Evolutionary conservation across 2,113 vertebrate genomes (phyloP), one percentile per base, ranked within the genome.

Genomic region (Caloenas nicobarica): DNA sequence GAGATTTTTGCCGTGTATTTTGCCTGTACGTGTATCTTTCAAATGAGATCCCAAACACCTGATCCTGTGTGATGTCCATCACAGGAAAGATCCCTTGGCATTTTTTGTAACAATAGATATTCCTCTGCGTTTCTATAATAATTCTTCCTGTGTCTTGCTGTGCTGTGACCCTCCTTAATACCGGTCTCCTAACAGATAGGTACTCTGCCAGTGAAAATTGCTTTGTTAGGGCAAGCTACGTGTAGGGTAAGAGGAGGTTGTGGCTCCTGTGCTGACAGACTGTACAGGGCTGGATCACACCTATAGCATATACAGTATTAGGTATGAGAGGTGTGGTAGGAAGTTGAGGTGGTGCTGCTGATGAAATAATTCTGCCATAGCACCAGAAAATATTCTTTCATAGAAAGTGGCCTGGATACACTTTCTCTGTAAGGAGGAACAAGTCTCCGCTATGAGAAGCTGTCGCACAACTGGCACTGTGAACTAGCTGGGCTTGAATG

Each of bases 401-500:
- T 23, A 15, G 13, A 10, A 40, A n/a, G 16, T 28, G 28, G 33
- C 51, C 48, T 53, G 40, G 65, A 38, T 61, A 38, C 0, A 0
- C 5, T 44, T 38, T 48, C 19, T 65, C 50, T 61, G 28, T 40
- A 38, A 60, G 23, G 62, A 61, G 38, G 13, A 4, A 4, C 23
- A 12, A 24, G 14, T 28, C 3, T 58, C 5, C 19, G 10, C 34
- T 13, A 1, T 0, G 1, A 90, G 57, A 48, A 88, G 81, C 70
- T 91, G 95, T 56, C 81, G 79, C 72, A 5, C 0, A 11, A 16
- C 29, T 88, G 91, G 61, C 71, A 81, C 87, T 93, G 81, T 80
- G 79, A 94, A 70, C 88, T 85, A 40, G 64, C 66, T 7, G n/a
- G 65, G 61, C 88, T 86, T 96, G 96, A 96, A 95, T 89, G 78